phyloP scores from a whole-genome alignment of 2,797 vertebrate genomes.

The Hipposideros larvatus region DNA sequence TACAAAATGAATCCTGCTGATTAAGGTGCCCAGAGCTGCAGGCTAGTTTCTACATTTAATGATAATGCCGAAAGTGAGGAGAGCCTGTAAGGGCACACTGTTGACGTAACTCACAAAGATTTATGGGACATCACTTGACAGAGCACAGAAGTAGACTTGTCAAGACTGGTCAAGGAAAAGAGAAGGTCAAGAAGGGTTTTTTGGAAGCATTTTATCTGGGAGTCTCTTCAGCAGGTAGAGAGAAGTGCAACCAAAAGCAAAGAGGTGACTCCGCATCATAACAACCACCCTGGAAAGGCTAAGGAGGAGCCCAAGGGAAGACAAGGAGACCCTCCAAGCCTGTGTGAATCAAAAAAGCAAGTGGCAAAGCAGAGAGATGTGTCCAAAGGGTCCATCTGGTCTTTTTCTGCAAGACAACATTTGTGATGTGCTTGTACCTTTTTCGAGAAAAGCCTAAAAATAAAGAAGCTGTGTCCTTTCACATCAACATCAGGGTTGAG shows the following conservation, averaged over 20 bases:
- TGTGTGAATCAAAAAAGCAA: neutral
- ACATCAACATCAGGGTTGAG: neutral
- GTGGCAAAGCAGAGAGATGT: neutral
- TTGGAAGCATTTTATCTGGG: neutral
- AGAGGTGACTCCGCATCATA: neutral
- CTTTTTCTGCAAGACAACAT: neutral
- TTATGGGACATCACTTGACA: neutral
- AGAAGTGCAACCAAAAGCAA: neutral
- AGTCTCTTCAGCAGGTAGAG: neutral
- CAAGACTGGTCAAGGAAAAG: neutral
- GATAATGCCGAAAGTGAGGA: neutral
- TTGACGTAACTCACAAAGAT: neutral
- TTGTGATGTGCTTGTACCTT: neutral
- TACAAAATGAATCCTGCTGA: neutral
- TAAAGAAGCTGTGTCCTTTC: neutral
- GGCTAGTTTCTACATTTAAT: neutral
- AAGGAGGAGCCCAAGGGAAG: neutral
- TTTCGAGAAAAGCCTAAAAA: slow-evolving; percentile 24
- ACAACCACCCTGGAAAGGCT: neutral
- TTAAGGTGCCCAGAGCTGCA: neutral
- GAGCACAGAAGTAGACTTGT: neutral
- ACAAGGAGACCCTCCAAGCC: neutral
- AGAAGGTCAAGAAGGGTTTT: slow-evolving; percentile 21
- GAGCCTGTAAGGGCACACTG: neutral
- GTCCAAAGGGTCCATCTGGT: neutral